Conservation (phyloP, 2,888 invertebrate genomes). For the Rhopalosiphum nymphaeae region DNA sequence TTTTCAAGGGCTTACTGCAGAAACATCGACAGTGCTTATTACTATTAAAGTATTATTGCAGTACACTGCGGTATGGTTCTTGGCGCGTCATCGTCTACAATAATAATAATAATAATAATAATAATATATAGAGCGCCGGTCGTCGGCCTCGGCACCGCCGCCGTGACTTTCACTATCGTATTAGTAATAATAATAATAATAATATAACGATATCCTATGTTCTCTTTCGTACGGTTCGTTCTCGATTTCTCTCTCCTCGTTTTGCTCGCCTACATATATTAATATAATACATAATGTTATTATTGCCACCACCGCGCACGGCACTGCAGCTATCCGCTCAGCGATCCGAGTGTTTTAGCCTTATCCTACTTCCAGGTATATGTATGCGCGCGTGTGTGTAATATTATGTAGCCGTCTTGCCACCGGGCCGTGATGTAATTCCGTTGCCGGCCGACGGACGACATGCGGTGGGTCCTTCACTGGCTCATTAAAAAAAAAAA, state of each 20-base stretch:
- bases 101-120: conserved; percentile 8
- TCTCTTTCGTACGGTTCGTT: conserved; percentile 27
- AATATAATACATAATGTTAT: neutral
- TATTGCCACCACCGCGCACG: neutral
- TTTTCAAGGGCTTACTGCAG: neutral
- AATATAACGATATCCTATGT: neutral
- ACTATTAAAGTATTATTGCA: neutral
- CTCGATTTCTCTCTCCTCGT: conserved; percentile 46
- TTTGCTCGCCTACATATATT: neutral
- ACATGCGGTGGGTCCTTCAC: neutral
- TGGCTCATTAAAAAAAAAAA: neutral
- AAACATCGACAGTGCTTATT: neutral
- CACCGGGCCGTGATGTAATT: neutral
- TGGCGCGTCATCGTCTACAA: neutral
- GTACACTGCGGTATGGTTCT: neutral
- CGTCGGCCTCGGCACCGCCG: conserved; percentile 54
- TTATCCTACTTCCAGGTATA: conserved; percentile 44
- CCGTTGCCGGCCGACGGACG: neutral
- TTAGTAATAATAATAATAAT: neutral
- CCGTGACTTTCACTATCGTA: conserved; percentile 57
- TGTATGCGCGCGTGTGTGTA: neutral
- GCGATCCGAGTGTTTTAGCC: neutral
- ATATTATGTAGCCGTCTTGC: neutral
- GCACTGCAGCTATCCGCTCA: neutral
- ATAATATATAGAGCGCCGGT: conserved; percentile 49